Conservation (phyloP, 2,113 vertebrate genomes). For the Coregonus clupeaformis region DNA sequence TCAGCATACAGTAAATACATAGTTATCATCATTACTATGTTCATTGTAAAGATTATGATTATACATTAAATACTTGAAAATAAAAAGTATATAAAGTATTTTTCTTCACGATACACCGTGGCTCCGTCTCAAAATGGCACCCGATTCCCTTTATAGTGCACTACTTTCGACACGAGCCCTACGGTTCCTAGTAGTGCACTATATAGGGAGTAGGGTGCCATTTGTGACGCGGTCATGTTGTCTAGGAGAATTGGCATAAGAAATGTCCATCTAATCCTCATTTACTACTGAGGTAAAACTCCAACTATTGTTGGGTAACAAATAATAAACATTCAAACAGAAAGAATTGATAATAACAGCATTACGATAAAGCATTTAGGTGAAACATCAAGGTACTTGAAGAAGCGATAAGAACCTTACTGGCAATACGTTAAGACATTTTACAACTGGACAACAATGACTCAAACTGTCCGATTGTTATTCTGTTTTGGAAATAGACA, state of each 20-base stretch:
- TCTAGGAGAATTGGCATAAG: slow-evolving; percentile 58
- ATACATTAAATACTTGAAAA: slow-evolving; percentile 71
- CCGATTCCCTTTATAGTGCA: too few relatives aligned
- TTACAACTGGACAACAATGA: slow-evolving; percentile 61
- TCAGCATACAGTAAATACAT: slow-evolving; percentile 71
- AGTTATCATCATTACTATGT: slow-evolving; percentile 68
- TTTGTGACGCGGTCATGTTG: slow-evolving; percentile 11
- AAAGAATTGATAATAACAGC: slow-evolving; percentile 56
- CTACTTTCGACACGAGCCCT: too few relatives aligned
- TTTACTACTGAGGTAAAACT: slow-evolving; percentile 77
- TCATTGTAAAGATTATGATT: slow-evolving; percentile 67
- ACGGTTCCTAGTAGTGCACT: too few relatives aligned
- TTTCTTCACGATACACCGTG: slow-evolving; percentile 60
- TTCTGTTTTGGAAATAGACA: slow-evolving; percentile 53
- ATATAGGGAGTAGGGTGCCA: too few relatives aligned
- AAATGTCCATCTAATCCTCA: slow-evolving; percentile 65
- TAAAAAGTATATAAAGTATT: slow-evolving; percentile 53
- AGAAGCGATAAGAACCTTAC: slow-evolving; percentile 66
- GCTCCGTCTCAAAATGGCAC: too few relatives aligned
- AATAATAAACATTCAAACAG: slow-evolving; percentile 59
- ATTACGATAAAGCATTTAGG: slow-evolving; percentile 69
- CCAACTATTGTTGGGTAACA: slow-evolving; percentile 62
- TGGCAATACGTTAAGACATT: slow-evolving; percentile 57
- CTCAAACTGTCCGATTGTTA: slow-evolving; percentile 46
- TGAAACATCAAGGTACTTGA: slow-evolving; percentile 73